phyloP scores from a whole-genome alignment of 2,888 invertebrate species.

The Rhagonycha fulva region DNA sequence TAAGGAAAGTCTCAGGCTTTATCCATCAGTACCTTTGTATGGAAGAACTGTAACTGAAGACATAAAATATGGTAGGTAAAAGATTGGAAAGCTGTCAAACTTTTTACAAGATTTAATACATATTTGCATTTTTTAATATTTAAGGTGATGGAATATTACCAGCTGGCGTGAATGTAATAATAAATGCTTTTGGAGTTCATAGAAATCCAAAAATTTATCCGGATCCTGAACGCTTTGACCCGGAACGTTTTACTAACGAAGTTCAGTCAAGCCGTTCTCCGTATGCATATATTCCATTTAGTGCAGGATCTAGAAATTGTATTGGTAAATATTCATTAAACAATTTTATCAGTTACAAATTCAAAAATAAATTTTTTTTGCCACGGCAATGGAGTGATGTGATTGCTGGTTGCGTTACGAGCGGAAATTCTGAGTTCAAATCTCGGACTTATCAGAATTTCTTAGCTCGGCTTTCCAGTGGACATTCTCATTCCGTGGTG shows the following conservation, averaged over 20 bases:
- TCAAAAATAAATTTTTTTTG: not conserved
- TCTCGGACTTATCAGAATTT: no score
- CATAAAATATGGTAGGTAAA: slow-evolving; percentile 45
- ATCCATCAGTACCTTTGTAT: slow-evolving; percentile 58
- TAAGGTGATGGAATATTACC: slow-evolving; percentile 38
- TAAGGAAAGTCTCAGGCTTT: slow-evolving; percentile 58
- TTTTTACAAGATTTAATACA: no score
- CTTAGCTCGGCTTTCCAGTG: no score
- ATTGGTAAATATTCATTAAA: slow-evolving; percentile 50
- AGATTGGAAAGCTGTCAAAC: no score
- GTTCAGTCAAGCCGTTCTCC: slow-evolving; percentile 49
- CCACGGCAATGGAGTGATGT: no score
- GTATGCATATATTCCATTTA: slow-evolving; percentile 63
- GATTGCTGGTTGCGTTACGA: no score
- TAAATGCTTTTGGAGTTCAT: slow-evolving; percentile 57
- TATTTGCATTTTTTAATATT: slow-evolving; percentile 1
- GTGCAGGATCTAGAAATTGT: slow-evolving; percentile 66
- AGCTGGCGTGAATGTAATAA: slow-evolving; percentile 50
- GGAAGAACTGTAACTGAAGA: slow-evolving; percentile 54
- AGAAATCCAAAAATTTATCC: slow-evolving; percentile 57
- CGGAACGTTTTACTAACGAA: slow-evolving; percentile 57
- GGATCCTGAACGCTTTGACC: slow-evolving; percentile 58
- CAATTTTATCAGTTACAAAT: not conserved
- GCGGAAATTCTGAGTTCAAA: no score
- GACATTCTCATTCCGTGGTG: no score